A percentile compares a stretch with the other conserved stretches of the same genome.
These are phyloP conservation scores for Drosophila willistoni DNA, from an alignment of 1,140 invertebrate genomes.

Conservation along the genomic window DNA sequence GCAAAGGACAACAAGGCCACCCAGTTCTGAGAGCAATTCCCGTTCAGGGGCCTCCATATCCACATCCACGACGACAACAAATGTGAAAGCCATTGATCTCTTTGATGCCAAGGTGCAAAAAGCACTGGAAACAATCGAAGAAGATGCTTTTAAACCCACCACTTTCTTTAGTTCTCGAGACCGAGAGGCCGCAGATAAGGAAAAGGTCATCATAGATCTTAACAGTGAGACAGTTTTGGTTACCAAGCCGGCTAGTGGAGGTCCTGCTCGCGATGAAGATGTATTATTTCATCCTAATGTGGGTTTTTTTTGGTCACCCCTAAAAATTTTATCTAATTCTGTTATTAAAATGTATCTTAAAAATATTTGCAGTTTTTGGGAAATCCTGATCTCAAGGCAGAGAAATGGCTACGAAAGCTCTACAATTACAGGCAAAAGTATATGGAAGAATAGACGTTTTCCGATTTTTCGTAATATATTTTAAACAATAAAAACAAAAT, in stretches of 20 bases:
- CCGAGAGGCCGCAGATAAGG: constrained; percentile 46
- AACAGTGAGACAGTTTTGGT: constrained; percentile 69
- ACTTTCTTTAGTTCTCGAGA: constrained; percentile 69
- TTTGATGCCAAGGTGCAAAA: constrained; percentile 68
- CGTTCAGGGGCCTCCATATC: constrained; percentile 17
- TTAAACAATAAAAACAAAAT: constrained; percentile 46
- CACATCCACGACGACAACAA: constrained; percentile 5
- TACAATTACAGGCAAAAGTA: constrained; percentile 78
- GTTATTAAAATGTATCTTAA: background rate
- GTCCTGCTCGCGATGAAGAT: constrained; percentile 49
- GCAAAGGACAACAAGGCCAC: constrained; percentile 53
- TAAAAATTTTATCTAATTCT: background rate
- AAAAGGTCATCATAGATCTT: constrained; percentile 77
- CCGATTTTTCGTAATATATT: constrained; percentile 40
- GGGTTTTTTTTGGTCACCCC: constrained; percentile 7
- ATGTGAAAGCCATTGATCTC: constrained; percentile 63
- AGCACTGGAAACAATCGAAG: constrained; percentile 72
- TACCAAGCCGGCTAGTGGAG: constrained; percentile 31
- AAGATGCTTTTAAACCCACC: constrained; percentile 66
- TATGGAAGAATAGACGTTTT: constrained; percentile 55
- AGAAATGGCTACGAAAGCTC: constrained; percentile 79
- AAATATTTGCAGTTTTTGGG: constrained; percentile 65
- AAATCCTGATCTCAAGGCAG: constrained; percentile 64
- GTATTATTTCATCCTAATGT: constrained; percentile 68
- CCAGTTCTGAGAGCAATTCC: constrained; percentile 64